These are phyloP conservation scores for Falcunculus frontatus DNA, from an alignment of 2,113 vertebrate genomes.

Conservation along the genomic window DNA sequence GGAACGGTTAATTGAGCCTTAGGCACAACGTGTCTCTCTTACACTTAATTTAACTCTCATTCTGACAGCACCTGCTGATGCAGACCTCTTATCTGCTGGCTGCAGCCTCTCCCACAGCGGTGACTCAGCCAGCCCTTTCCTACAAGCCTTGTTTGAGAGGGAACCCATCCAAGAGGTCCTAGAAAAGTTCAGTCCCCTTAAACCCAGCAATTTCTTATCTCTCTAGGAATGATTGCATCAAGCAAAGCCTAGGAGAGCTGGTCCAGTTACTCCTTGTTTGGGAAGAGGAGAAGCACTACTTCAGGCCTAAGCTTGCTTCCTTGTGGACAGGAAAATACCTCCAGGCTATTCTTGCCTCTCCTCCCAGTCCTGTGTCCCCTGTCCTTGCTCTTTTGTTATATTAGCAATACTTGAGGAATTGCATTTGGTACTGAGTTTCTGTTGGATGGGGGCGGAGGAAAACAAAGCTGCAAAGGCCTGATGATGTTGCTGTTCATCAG, in stretches of 20 bases:
- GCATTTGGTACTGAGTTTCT: background rate
- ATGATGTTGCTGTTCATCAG: accelerated
- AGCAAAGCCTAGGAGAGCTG: background rate
- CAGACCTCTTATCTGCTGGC: background rate
- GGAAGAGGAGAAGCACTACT: background rate
- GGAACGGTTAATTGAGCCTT: background rate
- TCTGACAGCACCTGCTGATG: background rate
- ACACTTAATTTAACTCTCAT: background rate
- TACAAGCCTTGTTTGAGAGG: background rate
- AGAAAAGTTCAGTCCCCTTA: background rate
- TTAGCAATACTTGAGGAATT: background rate
- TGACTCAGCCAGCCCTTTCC: background rate
- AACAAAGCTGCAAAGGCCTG: background rate
- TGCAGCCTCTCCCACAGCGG: background rate
- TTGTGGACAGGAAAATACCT: background rate
- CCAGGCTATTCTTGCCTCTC: background rate
- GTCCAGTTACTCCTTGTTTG: background rate
- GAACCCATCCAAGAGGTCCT: background rate
- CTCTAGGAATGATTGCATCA: background rate
- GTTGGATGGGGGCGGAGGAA: background rate
- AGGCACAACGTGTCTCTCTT: background rate
- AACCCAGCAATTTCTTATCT: background rate
- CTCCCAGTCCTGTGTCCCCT: background rate
- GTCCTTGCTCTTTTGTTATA: background rate
- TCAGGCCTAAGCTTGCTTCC: background rate